Base-by-base conservation (phyloP, 2,888 invertebrate genomes). In the Tenthredo amoena region DNA sequence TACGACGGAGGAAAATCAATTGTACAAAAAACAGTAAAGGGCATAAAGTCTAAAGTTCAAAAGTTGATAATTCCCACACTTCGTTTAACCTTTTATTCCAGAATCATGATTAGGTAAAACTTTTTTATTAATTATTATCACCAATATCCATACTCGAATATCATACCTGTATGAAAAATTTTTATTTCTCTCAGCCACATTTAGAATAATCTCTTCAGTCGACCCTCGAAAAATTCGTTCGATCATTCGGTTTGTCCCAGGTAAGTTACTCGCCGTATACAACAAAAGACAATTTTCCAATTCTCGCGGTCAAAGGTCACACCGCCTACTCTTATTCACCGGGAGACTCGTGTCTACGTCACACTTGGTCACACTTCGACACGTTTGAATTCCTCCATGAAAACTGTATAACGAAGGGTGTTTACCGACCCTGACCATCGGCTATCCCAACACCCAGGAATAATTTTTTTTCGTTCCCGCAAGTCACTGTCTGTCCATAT, bases 331-430 rank as follows among this genome's bases (percentile, higher is more conserved):
- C 83, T 81, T 21, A 62, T 81, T 83, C 83, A 71, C 31, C 37
- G n/a, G 9, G 15, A 12, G 47, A 83, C 47, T 83, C 83, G 83
- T 71, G 83, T 83, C 68, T 34, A 34, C 58, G 79, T 62, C 79
- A 62, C 79, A 81, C 79, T 81, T 58, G 79, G 87, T 84, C 84
- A 86, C 88, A 88, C 85, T 86, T 87, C 85, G 85, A 85, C 88
- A 86, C 86, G 87, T 87, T 86, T 84, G 86, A 87, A 86, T 86
- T 85, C 87, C 86, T 84, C 86, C 87, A 85, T 82, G 86, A 86
- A 82, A 86, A 85, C 85, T 43, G 31, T 65, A 83, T n/a, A 26
- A 47, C 31, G 68, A 83, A 83, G 83, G 81, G 81, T 81, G 81
- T 62, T 58, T 77, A 77, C 77, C 50, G 77, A 77, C 43, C 77